Percentiles rank a stretch among this genome's conserved stretches.
phyloP scores from a whole-genome alignment of 2,888 invertebrate species.

The Penaeus monodon region DNA sequence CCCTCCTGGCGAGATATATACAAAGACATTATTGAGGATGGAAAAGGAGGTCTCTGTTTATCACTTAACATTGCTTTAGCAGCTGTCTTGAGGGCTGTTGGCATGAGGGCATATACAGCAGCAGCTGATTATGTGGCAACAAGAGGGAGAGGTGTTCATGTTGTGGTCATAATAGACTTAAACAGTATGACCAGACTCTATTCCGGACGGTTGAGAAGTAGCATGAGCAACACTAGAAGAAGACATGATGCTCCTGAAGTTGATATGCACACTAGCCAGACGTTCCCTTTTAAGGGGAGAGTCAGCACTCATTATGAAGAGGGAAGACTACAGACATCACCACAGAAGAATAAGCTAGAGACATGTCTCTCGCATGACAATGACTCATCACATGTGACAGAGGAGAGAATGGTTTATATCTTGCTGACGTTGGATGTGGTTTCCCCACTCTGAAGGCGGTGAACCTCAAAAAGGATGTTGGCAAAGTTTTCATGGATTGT shows the following conservation, averaged over 20 bases:
- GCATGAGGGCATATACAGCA: constrained; percentile 5
- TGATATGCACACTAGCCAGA: too few relatives aligned
- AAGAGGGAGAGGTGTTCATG: constrained; percentile 35
- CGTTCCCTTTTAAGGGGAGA: not conserved
- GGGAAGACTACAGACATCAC: not conserved
- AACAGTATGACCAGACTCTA: not conserved
- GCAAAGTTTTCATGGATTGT: constrained; percentile 24
- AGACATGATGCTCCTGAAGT: not conserved
- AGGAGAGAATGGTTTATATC: not conserved
- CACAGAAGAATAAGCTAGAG: too few relatives aligned
- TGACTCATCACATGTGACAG: too few relatives aligned
- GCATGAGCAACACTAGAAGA: not conserved
- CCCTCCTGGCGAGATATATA: constrained; percentile 36
- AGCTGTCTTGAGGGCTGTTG: constrained; percentile 30
- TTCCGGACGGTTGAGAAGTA: not conserved
- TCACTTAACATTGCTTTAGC: constrained; percentile 43
- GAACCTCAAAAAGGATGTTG: constrained; percentile 21
- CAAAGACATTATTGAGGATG: constrained; percentile 22
- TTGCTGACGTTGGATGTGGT: constrained; percentile 50
- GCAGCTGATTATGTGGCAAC: constrained; percentile 40
- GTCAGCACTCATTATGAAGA: not conserved
- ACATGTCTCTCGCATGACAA: too few relatives aligned
- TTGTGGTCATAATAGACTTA: constrained; percentile 12
- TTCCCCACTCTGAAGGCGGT: constrained; percentile 34
- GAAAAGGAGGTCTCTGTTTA: constrained; percentile 44